Conservation (phyloP, 1,140 invertebrate species). For the Maniola jurtina region DNA sequence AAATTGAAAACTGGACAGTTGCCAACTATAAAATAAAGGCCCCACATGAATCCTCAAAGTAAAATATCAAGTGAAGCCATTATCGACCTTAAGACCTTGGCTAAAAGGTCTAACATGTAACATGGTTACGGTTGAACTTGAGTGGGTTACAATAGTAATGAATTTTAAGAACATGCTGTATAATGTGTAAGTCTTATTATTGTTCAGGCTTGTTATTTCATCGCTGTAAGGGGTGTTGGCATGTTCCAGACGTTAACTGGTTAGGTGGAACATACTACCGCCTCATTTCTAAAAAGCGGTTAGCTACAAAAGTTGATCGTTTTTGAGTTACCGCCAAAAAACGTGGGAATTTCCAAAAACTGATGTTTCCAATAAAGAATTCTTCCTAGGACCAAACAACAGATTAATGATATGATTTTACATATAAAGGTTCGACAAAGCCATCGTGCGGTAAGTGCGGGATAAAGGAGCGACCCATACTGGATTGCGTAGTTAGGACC, state of each 20-base stretch:
- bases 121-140: neutral
- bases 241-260: constrained; percentile 6
- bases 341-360: too few species aligned
- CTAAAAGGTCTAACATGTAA: neutral
- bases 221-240: constrained; percentile 20
- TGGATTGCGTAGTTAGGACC: too few species aligned
- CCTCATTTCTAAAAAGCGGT: neutral
- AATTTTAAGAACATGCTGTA: constrained; percentile 1
- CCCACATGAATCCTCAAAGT: constrained; percentile 1
- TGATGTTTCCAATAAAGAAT: too few species aligned
- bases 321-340: too few species aligned
- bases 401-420: too few species aligned
- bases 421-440: too few species aligned
- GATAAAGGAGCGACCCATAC: too few species aligned
- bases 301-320: neutral
- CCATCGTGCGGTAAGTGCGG: too few species aligned
- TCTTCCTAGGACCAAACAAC: too few species aligned
- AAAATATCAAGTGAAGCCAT: neutral
- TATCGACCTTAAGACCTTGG: neutral
- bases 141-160: neutral
- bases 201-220: constrained; percentile 12
- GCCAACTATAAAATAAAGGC: constrained; percentile 38
- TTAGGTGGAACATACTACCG: too few species aligned
- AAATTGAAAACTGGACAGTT: constrained; percentile 48
- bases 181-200: neutral